These are phyloP conservation scores for Latrodectus hesperus DNA, from an alignment of 2,888 invertebrate species.

Conservation along the genomic window DNA sequence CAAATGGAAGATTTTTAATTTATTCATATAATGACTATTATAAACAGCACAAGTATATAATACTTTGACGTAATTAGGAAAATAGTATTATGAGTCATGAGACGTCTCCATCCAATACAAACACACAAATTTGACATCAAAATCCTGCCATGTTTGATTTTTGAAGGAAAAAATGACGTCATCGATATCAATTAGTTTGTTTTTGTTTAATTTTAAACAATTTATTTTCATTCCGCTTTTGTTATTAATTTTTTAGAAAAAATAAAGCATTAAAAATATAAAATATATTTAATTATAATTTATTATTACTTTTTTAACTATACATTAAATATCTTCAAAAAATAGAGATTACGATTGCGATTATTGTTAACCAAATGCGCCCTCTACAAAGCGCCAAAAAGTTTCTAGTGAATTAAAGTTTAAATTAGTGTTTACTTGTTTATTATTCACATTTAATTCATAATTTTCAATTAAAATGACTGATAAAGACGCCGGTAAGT, in stretches of 20 bases:
- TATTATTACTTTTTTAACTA: no score
- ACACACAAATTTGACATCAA: conserved; percentile 33
- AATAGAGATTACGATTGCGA: no score
- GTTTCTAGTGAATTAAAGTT: conserved; percentile 28
- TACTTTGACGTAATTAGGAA: no score
- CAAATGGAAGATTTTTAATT: no score
- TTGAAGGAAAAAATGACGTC: conserved; percentile 32
- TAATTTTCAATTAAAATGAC: conserved; percentile 50
- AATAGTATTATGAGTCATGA: conserved; percentile 18
- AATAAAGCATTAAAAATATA: no score
- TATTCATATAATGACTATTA: no score
- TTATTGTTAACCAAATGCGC: background rate
- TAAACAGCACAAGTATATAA: no score
- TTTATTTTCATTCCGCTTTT: background rate
- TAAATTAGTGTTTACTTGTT: background rate
- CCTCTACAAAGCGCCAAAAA: conserved; percentile 63
- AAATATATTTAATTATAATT: background rate
- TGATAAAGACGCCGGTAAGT: conserved; percentile 64
- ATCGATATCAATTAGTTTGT: conserved; percentile 5
- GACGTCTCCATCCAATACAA: conserved; percentile 1
- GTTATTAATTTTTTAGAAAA: no score
- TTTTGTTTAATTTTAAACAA: background rate
- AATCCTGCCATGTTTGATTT: conserved; percentile 49
- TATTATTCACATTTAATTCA: background rate
- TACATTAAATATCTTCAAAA: no score